Evolutionary conservation across 2,113 vertebrate genomes (phyloP).

Genomic region (Archocentrus centrarchus): DNA sequence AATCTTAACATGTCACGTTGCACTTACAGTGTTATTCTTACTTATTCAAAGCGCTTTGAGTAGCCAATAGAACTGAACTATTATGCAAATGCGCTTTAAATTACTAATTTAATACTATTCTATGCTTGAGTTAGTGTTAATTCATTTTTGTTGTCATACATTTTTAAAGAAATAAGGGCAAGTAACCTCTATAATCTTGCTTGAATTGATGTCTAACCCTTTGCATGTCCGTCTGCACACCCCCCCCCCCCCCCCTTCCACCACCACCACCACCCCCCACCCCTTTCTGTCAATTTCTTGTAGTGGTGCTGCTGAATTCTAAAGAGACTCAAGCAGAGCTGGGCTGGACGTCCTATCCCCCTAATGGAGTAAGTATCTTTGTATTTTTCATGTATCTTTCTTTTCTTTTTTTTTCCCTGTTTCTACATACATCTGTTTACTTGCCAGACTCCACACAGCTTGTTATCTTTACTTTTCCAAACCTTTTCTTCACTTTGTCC

Average conservation of each 20-base stretch:
- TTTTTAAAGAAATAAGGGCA: neutral
- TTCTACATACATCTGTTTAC: neutral
- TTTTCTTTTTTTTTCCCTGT: neutral
- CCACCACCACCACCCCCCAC: neutral
- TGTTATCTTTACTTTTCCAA: neutral
- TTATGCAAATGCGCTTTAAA: neutral
- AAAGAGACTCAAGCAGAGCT: constrained; percentile 96
- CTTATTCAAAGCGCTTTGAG: neutral
- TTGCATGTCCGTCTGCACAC: neutral
- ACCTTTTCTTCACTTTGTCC: neutral
- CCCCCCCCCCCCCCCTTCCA: neutral
- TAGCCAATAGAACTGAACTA: neutral
- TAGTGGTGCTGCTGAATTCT: constrained; percentile 94
- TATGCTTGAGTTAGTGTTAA: neutral
- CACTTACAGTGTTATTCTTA: neutral
- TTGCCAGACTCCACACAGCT: neutral
- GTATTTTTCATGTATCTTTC: constrained; percentile 1
- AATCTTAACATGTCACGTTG: constrained; percentile 6
- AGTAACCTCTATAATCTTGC: neutral
- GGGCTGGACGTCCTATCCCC: constrained; percentile 93
- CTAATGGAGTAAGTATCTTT: constrained; percentile 87
- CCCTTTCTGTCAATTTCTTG: constrained; percentile 15
- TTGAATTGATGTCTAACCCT: constrained; percentile 8
- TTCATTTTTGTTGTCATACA: neutral
- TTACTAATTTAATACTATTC: neutral